phyloP scores from a whole-genome alignment of 2,797 vertebrate species.

The Fistularia commersonii region DNA sequence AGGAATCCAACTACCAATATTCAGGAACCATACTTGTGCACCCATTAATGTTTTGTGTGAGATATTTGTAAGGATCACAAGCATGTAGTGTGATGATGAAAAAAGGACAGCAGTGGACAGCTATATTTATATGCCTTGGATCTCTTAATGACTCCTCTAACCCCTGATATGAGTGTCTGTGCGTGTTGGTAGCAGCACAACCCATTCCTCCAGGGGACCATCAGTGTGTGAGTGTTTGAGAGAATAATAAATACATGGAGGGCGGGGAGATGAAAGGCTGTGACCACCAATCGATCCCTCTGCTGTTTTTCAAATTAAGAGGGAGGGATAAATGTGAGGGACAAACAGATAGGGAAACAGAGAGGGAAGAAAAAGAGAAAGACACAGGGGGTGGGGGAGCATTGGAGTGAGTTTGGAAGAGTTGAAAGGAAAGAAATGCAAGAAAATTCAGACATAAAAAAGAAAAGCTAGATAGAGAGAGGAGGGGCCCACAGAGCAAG shows the following conservation, averaged over 20 bases:
- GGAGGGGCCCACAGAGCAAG: background rate
- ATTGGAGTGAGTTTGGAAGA: background rate
- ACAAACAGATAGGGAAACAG: conserved; percentile 12
- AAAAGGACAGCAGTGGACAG: too few species aligned
- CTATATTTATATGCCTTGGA: too few species aligned
- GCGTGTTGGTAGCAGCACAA: conserved; percentile 16
- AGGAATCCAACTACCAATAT: too few species aligned
- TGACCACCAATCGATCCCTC: conserved; percentile 62
- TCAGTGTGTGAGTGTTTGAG: conserved; percentile 51
- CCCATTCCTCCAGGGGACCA: conserved; percentile 43
- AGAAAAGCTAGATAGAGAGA: background rate
- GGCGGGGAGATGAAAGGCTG: conserved; percentile 50
- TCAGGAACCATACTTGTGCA: too few species aligned
- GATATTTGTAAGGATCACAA: too few species aligned
- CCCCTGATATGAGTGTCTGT: too few species aligned
- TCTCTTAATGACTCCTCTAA: too few species aligned
- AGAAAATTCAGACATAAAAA: too few species aligned
- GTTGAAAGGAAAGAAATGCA: background rate
- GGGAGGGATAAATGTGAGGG: conserved; percentile 45
- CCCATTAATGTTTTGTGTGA: too few species aligned
- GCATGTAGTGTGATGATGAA: too few species aligned
- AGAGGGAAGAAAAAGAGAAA: conserved; percentile 3
- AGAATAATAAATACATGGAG: conserved; percentile 59
- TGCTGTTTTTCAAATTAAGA: conserved; percentile 63
- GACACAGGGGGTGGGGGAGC: conserved; percentile 3